Evolutionary conservation across 2,113 vertebrate genomes (phyloP), one percentile per base, ranked within the genome.

Genomic region (Phaethon lepturus): DNA sequence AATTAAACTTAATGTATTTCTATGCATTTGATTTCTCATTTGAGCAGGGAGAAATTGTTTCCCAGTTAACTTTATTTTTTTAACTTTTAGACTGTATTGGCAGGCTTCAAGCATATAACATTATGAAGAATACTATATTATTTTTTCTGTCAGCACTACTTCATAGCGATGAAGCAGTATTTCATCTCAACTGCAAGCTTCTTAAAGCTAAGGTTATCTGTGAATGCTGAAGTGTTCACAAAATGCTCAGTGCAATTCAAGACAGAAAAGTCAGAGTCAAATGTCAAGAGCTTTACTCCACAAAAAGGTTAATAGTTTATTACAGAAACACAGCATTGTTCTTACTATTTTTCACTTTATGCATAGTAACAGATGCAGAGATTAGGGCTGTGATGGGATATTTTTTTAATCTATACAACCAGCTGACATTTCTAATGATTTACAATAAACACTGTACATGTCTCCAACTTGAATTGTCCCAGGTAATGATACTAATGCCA

Each of bases 141-240:
- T 79, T 88, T 92, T 86, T 78, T 15, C 53, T 90, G 66, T 75
- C 75, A 82, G 50, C 23, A 13, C 49, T 45, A 7, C 71, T 76
- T 75, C 26, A 10, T 66, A 26, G 40, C 1, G 3, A 1, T 59
- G 71, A 55, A 90, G 62, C 74, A 50, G 28, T 49, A 47, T 85
- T 90, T 85, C 60, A 84, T 42, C 58, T 74, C 13, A n/a, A 3
- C 60, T 78, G 56, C n/a, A 52, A 49, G 38, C 10, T 74, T 16
- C 74, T 84, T 78, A 42, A 78, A 85, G 52, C 44, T 20, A 35
- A 88, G 55, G 80, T 89, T 77, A 77, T 81, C 68, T 69, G 40
- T 83, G 83, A 64, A 82, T 7, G 3, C 56, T 67, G 9, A 20
- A 75, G 31, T 18, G 33, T 83, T 86, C 62, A 35, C 50, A 31